A percentile compares a stretch with the other conserved stretches of the same genome.
phyloP scores from a whole-genome alignment of 2,888 invertebrate species.

The Petrolisthes cinctipes region DNA sequence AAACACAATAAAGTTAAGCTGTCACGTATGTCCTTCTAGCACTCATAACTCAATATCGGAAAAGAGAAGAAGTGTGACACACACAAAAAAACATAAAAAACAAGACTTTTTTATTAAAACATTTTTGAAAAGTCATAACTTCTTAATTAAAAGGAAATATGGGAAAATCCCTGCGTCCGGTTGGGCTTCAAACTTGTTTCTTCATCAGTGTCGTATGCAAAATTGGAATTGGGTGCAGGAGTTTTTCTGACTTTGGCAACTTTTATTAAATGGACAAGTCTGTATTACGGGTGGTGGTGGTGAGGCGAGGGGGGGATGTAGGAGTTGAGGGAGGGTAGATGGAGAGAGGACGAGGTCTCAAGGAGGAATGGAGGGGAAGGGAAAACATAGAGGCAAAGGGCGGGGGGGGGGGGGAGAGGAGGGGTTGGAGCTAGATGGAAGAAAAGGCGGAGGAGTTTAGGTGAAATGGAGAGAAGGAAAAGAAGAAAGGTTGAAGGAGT shows the following conservation, averaged over 20 bases:
- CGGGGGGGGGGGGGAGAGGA: not conserved
- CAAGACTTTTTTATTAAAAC: slow-evolving; percentile 57
- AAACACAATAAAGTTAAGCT: not conserved
- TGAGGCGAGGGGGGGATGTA: not conserved
- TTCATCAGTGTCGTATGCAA: slow-evolving; percentile 61
- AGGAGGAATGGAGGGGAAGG: not conserved
- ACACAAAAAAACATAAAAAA: slow-evolving; percentile 21
- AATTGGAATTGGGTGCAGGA: slow-evolving; percentile 60
- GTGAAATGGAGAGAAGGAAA: not conserved
- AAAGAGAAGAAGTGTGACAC: slow-evolving; percentile 48
- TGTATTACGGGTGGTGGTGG: slow-evolving; percentile 46
- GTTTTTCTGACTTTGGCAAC: slow-evolving; percentile 59
- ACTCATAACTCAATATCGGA: slow-evolving; percentile 47
- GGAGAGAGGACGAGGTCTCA: not conserved
- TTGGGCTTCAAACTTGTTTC: slow-evolving; percentile 54
- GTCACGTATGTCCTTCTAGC: slow-evolving; percentile 27
- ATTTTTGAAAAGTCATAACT: slow-evolving; percentile 61
- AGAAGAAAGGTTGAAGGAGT: not conserved
- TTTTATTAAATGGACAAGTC: slow-evolving; percentile 60
- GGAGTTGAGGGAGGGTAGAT: not conserved
- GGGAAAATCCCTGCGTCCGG: slow-evolving; percentile 57
- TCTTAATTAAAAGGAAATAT: slow-evolving; percentile 62
- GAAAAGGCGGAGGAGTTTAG: not conserved
- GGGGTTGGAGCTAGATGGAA: not conserved
- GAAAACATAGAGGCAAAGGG: not conserved